Base-by-base conservation (phyloP, 2,888 invertebrate genomes). In the Troglohyphantes excavatus region DNA sequence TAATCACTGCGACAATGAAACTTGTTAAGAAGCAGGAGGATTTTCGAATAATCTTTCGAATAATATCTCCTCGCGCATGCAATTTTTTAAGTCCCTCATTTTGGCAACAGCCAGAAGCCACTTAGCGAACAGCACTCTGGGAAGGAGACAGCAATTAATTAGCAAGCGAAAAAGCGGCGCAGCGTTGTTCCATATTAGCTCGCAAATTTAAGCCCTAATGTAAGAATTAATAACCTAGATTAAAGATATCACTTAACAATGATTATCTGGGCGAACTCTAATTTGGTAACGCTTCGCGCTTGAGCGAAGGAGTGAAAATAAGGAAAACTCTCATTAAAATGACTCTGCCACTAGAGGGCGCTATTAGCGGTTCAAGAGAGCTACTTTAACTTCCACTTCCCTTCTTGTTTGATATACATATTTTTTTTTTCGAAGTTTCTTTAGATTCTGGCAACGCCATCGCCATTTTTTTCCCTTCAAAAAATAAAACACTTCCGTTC, bases 231-330 rank as follows among this genome's bases (percentile, higher is more conserved):
- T 88, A 88, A 88, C 88, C 82, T 81, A 88, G 88, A 88, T 88
- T 88, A 88, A 88, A 82, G 88, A 88, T 88, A 88, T 88, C 88
- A 88, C 88, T 88, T 88, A 88, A 88, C 88, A 88, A 88, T 88
- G 82, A 88, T 88, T 88, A 88, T 88, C 88, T 75, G 68, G n/a
- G 88, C 88, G 82, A 88, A 67, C 75, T 75, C 82, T 88, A 82
- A 88, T 88, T 88, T 88, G 75, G 88, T 88, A 88, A 88, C 88
- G 88, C 88, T 88, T 88, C 88, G 81, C 68, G 88, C 68, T 82
- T 68, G 82, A 68, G 73, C 79, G 63, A 65, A 65, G 65, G 27
- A 21, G 63, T 46, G 87, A 81, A 88, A 88, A 88, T 88, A 88
- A 88, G 82, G 79, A 87, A 88, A 82, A 87, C 75, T 75, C 88